Percentiles rank a stretch among this genome's conserved stretches.
Evolutionary conservation across 2,113 vertebrate genomes (phyloP).

Genomic region (Lynx canadensis): DNA sequence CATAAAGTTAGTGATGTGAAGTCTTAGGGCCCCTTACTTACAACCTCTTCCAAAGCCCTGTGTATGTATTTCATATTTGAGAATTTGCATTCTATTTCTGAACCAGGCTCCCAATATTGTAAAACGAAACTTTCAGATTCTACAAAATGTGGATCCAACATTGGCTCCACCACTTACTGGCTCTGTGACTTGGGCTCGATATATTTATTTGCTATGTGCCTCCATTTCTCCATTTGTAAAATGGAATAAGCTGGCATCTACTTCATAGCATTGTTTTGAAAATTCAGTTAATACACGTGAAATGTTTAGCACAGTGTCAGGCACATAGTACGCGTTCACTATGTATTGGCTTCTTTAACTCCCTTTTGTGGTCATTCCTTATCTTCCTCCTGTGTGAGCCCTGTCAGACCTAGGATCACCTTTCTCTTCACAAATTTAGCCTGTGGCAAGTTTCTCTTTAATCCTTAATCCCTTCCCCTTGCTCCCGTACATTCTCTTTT

Average conservation of each 20-base stretch:
- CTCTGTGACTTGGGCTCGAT: background rate
- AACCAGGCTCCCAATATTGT: background rate
- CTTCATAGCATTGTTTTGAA: background rate
- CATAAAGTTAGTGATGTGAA: background rate
- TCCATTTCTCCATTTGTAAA: background rate
- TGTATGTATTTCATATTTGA: background rate
- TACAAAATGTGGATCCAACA: background rate
- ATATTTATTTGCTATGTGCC: background rate
- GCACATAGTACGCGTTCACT: accelerated
- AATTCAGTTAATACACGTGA: background rate
- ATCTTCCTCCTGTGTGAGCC: background rate
- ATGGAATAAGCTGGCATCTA: background rate
- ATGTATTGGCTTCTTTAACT: background rate
- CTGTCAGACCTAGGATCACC: background rate
- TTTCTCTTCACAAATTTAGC: background rate
- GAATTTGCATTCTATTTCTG: background rate
- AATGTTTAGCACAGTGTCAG: background rate
- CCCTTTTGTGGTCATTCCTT: background rate
- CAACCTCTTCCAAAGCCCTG: background rate
- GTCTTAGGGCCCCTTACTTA: background rate
- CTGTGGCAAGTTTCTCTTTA: background rate
- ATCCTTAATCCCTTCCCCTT: background rate
- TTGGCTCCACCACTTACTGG: background rate
- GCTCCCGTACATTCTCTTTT: background rate
- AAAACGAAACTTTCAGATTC: background rate